Evolutionary conservation across 2,888 invertebrate species (phyloP), one percentile per base, ranked within the genome.

Genomic region (Rutpela maculata): DNA sequence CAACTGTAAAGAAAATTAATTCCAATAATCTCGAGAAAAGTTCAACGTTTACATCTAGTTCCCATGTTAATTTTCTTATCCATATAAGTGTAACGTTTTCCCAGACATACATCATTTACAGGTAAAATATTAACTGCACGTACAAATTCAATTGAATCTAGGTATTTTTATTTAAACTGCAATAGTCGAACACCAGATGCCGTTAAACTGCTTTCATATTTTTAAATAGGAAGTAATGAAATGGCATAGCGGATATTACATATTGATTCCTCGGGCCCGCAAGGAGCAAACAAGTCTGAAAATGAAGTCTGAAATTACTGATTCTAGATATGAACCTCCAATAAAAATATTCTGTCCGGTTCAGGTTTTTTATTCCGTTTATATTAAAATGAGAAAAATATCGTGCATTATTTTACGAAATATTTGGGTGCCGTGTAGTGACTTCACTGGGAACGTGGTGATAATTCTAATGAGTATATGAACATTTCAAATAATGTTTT

Each of bases 191-290:
- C 22, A 19, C 59, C 62, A 31, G 26, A 62, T 31, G n/a, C 50
- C 50, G 35, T 35, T 31, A 62, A 62, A 62, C 9, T 38, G 43
- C 66, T 43, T 66, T 38, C 19, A 55, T 22, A 72, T 43, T 72
- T 43, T 60, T 62, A 62, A 72, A 38, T 72, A 74, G 66, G 66
- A 73, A 73, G 35, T 66, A 74, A 74, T 74, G 65, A 65, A 74
- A 74, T 50, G 73, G 19, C 56, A 50, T 59, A 11, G 35, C 73
- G 73, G 73, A 74, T 74, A 74, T 74, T 74, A 65, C 22, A 31
- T 74, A 74, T 74, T 67, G 73, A 74, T 74, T 63, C 59, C 18
- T 38, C 22, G 10, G 43, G 43, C 31, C 59, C 19, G 70, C 60
- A 70, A 70, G 60, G 17, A 59, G 70, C 60, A 60, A 70, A 70